Evolutionary conservation across 2,797 vertebrate genomes (phyloP).

Genomic region (Falco biarmicus): DNA sequence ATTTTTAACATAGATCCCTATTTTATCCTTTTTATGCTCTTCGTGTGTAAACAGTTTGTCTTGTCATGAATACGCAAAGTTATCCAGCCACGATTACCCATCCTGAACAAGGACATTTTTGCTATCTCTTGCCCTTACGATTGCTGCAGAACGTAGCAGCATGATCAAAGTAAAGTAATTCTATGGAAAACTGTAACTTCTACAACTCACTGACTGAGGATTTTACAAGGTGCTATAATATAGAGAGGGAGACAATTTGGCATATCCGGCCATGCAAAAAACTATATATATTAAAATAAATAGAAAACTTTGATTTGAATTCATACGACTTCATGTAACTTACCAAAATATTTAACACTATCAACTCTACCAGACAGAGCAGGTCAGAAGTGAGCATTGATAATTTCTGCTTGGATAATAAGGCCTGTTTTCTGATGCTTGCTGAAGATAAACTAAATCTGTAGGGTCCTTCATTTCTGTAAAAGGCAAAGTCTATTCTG

Average conservation of each 20-base stretch:
- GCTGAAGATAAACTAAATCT: background rate
- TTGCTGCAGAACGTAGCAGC: background rate
- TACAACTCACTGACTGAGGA: background rate
- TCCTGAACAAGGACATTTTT: background rate
- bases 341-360: background rate
- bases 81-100: fast-evolving
- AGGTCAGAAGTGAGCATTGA: background rate
- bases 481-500: background rate
- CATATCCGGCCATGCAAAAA: background rate
- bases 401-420: background rate
- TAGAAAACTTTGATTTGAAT: background rate
- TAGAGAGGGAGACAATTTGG: background rate
- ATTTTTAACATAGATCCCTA: background rate
- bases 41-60: background rate
- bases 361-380: background rate
- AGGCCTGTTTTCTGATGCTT: background rate
- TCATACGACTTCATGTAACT: background rate
- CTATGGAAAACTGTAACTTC: background rate
- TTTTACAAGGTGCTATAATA: background rate
- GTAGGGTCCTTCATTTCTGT: background rate
- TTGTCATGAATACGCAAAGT: background rate
- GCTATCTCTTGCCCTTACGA: background rate
- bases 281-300: background rate
- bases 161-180: background rate
- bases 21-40: background rate